phyloP scores from a whole-genome alignment of 1,140 invertebrate genomes.

The Zaprionus taronus region DNA sequence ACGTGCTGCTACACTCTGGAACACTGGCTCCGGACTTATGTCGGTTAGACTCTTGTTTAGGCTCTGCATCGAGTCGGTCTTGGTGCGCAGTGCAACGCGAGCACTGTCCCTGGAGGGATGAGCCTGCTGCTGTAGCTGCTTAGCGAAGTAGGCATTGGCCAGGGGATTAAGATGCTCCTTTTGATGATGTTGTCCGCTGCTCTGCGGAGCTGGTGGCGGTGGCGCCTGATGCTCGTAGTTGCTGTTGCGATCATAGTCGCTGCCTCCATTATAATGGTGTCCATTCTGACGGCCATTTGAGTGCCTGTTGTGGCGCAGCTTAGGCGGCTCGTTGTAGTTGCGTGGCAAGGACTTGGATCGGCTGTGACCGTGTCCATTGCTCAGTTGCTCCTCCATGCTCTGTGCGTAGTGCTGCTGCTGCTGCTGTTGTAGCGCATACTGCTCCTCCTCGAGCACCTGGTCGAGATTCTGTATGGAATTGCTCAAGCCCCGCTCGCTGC shows the following conservation, averaged over 20 bases:
- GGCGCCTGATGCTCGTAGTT: slow-evolving; percentile 77
- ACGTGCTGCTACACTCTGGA: slow-evolving; percentile 93
- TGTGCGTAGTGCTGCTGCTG: slow-evolving; percentile 49
- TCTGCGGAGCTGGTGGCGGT: slow-evolving; percentile 65
- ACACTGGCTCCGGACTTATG: slow-evolving; percentile 87
- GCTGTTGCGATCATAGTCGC: slow-evolving; percentile 74
- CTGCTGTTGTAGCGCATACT: slow-evolving; percentile 60
- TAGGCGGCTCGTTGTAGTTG: slow-evolving; percentile 75
- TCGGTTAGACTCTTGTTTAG: slow-evolving; percentile 84
- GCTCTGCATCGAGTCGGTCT: slow-evolving; percentile 83
- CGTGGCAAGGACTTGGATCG: slow-evolving; percentile 79
- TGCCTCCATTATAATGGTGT: slow-evolving; percentile 65
- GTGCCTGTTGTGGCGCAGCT: slow-evolving; percentile 61
- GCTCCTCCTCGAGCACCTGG: slow-evolving; percentile 86
- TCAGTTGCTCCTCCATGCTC: slow-evolving; percentile 64
- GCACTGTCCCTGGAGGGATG: slow-evolving; percentile 71
- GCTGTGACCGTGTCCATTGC: slow-evolving; percentile 63
- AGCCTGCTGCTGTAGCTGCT: slow-evolving; percentile 74
- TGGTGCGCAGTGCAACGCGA: slow-evolving; percentile 71
- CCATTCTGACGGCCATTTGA: slow-evolving; percentile 69
- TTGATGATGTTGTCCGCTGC: slow-evolving; percentile 63
- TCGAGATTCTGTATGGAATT: slow-evolving; percentile 85
- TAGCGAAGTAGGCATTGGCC: slow-evolving; percentile 82
- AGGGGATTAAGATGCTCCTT: slow-evolving; percentile 77
- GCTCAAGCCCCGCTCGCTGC: slow-evolving; percentile 85